A percentile compares a stretch with the other conserved stretches of the same genome.
These are phyloP conservation scores for Thaumatotibia leucotreta DNA, from an alignment of 1,140 invertebrate genomes.

Conservation along the genomic window DNA sequence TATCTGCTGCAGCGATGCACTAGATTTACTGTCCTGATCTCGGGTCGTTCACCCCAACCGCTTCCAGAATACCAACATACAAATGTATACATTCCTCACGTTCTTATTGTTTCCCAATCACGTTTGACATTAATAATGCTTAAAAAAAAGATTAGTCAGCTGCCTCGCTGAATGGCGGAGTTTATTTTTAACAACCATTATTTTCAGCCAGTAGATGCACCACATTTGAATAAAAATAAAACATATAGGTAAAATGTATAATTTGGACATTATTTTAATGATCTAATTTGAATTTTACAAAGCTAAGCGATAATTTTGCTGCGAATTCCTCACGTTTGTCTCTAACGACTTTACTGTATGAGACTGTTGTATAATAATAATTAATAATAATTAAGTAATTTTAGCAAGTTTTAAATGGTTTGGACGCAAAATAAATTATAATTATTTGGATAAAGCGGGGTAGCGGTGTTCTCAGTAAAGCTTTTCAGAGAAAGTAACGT, in stretches of 20 bases:
- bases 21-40: background rate
- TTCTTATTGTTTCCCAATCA: background rate
- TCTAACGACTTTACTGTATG: no score
- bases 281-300: background rate
- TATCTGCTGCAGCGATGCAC: conserved; percentile 8
- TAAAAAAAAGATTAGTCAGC: background rate
- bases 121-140: background rate
- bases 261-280: background rate
- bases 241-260: background rate
- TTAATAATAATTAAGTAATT: no score
- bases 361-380: no score
- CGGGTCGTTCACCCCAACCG: background rate
- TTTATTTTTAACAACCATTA: background rate
- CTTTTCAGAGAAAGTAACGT: no score
- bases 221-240: background rate
- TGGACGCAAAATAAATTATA: no score
- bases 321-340: background rate
- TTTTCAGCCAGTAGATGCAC: background rate
- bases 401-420: no score
- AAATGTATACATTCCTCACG: background rate
- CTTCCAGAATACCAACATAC: background rate
- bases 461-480: no score
- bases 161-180: background rate
- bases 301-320: background rate
- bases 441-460: no score